Percentiles rank a stretch among this genome's conserved stretches.
phyloP scores from a whole-genome alignment of 1,140 invertebrate genomes.

The Drosophila cardini region DNA sequence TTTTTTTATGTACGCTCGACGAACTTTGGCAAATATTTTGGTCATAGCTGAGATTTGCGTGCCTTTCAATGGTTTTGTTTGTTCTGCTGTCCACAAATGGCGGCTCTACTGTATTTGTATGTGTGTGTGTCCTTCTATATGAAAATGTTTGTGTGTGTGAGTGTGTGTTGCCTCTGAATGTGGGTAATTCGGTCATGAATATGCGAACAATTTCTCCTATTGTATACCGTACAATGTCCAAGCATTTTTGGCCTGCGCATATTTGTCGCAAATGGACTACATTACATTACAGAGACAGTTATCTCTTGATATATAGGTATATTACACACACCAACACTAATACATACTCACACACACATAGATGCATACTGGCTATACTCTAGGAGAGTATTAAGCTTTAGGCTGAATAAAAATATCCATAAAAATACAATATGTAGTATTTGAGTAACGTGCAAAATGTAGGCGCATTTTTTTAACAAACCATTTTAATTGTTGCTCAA shows the following conservation, averaged over 20 bases:
- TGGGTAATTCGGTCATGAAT: conserved; percentile 82
- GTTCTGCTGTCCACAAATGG: conserved; percentile 76
- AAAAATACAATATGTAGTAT: conserved; percentile 35
- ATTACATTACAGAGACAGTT: conserved; percentile 77
- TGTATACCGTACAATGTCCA: conserved; percentile 66
- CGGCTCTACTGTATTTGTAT: conserved; percentile 30
- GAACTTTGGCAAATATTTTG: conserved; percentile 79
- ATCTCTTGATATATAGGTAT: conserved; percentile 63
- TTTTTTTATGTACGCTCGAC: conserved; percentile 45
- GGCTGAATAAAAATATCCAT: conserved; percentile 43
- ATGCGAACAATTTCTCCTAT: conserved; percentile 72
- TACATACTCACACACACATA: background rate
- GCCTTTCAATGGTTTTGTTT: conserved; percentile 80
- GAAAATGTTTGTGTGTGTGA: conserved; percentile 20
- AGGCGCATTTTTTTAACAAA: background rate
- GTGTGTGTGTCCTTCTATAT: conserved; percentile 9
- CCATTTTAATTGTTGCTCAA: background rate
- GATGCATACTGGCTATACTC: conserved; percentile 29
- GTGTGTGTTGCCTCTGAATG: conserved; percentile 51
- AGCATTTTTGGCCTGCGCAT: conserved; percentile 75
- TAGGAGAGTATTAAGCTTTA: conserved; percentile 37
- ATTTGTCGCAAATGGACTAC: conserved; percentile 81
- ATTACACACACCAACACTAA: conserved; percentile 20
- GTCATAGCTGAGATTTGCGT: conserved; percentile 80
- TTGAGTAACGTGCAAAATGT: conserved; percentile 22